A percentile compares a stretch with the other conserved stretches of the same genome.
Conservation (phyloP, 37 sponge, comb jelly and placozoan species). For the Bolinopsis microptera region DNA sequence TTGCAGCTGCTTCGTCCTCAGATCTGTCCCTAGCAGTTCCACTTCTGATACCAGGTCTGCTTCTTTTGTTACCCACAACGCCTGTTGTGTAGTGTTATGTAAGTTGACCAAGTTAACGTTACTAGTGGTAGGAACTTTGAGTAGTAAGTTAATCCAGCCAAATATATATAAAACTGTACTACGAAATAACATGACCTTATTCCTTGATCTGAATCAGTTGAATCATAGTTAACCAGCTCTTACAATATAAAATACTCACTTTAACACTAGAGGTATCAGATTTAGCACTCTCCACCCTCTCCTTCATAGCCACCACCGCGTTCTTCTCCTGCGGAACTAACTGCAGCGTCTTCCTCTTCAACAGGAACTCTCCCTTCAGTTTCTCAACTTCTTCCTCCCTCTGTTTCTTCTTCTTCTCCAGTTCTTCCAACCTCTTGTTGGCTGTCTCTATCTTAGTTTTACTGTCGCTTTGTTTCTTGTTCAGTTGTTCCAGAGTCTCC, state of each 20-base stretch:
- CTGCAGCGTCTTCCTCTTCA: conserved; percentile 57
- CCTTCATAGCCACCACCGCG: conserved; percentile 23
- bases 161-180: too few relatives aligned
- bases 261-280: not conserved
- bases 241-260: not conserved
- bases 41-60: not conserved
- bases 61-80: conserved; percentile 32
- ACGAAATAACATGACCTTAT: too few relatives aligned
- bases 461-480: not conserved
- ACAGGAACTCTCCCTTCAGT: not conserved
- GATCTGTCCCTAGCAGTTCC: not conserved
- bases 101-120: not conserved
- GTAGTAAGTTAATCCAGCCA: not conserved
- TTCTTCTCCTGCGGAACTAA: conserved; percentile 28
- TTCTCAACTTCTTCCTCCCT: not conserved
- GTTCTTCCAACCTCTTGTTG: not conserved
- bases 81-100: not conserved
- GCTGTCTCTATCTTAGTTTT: conserved; percentile 22
- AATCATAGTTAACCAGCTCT: not conserved
- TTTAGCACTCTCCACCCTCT: not conserved
- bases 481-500: not conserved
- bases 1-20: conserved; percentile 3
- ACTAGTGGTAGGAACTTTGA: not conserved
- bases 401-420: not conserved
- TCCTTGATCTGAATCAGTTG: too few relatives aligned